These are phyloP conservation scores for Pasiphila rectangulata DNA, from an alignment of 2,888 invertebrate genomes.

Conservation along the genomic window DNA sequence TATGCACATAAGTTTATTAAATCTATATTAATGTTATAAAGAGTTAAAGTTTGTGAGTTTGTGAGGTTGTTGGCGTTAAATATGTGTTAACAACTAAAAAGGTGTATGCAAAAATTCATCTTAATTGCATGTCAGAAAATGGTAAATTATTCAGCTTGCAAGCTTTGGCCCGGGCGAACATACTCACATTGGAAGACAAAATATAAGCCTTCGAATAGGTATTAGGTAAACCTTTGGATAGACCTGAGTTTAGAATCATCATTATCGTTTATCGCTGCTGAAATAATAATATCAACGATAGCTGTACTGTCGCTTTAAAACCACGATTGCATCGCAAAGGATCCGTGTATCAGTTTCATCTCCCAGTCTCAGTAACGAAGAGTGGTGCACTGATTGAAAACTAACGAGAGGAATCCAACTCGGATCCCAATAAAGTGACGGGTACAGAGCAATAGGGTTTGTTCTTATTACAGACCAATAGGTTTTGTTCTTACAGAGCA, in stretches of 20 bases:
- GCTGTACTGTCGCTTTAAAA: not conserved
- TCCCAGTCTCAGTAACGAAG: constrained; percentile 12
- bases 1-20: too few relatives aligned
- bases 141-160: too few relatives aligned
- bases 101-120: too few relatives aligned
- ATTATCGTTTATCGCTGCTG: not conserved
- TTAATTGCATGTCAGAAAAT: too few relatives aligned
- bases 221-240: too few relatives aligned
- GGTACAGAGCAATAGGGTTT: constrained; percentile 40
- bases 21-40: too few relatives aligned
- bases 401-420: constrained; percentile 23
- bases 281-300: not conserved
- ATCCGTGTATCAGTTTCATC: constrained; percentile 16
- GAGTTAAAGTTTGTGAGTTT: too few relatives aligned
- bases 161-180: too few relatives aligned
- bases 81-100: too few relatives aligned
- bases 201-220: too few relatives aligned
- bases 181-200: too few relatives aligned
- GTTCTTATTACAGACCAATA: constrained; percentile 56
- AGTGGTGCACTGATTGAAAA: constrained; percentile 25
- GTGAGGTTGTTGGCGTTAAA: too few relatives aligned
- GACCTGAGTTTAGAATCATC: not conserved
- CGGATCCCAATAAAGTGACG: constrained; percentile 44
- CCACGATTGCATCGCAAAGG: not conserved
- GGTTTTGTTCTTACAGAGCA: constrained; percentile 34